phyloP scores from a whole-genome alignment of 2,113 vertebrate species.

The Orientallactaga bullata region DNA sequence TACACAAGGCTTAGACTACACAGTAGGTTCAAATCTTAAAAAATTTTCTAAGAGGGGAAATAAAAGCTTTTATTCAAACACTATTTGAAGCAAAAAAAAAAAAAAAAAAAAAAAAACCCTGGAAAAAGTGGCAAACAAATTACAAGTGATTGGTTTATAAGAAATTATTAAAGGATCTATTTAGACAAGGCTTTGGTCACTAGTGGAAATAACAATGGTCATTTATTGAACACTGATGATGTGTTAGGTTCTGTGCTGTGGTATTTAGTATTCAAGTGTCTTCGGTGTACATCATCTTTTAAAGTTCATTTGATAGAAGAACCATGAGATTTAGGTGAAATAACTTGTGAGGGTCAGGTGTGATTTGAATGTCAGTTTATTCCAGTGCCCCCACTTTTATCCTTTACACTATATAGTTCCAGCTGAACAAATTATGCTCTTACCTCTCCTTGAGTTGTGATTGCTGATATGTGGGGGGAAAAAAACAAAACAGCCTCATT shows the following conservation, averaged over 20 bases:
- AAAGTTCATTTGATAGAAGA: not conserved
- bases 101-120: not conserved
- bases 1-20: not conserved
- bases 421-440: not conserved
- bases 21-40: constrained; percentile 35
- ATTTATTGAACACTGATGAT: not conserved
- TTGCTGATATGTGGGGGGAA: not conserved
- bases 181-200: not conserved
- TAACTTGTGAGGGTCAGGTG: not conserved
- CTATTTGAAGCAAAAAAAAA: not conserved
- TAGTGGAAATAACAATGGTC: not conserved
- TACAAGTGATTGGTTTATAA: not conserved
- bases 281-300: not conserved
- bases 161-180: not conserved
- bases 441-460: not conserved
- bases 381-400: not conserved
- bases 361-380: not conserved
- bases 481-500: not conserved
- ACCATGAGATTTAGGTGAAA: not conserved
- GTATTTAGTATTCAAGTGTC: not conserved
- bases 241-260: not conserved
- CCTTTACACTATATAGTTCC: not conserved
- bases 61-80: constrained; percentile 36
- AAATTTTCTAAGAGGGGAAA: constrained; percentile 41
- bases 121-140: constrained; percentile 10